Evolutionary conservation across 2,113 vertebrate species (phyloP).

Genomic region (Chaenogobius annularis): DNA sequence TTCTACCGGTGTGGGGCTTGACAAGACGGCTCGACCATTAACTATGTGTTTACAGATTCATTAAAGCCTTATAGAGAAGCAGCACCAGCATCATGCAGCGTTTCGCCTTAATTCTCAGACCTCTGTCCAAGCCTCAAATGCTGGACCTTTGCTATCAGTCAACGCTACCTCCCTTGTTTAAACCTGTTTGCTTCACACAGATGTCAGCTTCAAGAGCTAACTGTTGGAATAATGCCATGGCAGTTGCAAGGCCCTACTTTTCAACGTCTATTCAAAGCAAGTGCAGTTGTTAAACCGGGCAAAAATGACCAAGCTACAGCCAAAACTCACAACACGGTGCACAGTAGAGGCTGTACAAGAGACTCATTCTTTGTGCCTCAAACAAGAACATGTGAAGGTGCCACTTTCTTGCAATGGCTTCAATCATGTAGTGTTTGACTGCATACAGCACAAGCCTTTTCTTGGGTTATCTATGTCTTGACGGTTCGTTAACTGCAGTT

Average conservation of each 20-base stretch:
- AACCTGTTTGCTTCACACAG: slow-evolving; percentile 27
- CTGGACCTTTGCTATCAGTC: slow-evolving; percentile 52
- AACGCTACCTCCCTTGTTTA: slow-evolving; percentile 58
- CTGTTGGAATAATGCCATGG: slow-evolving; percentile 26
- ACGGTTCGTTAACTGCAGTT: slow-evolving; percentile 11
- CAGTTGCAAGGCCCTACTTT: slow-evolving; percentile 24
- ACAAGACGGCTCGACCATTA: slow-evolving; percentile 10
- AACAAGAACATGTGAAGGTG: slow-evolving; percentile 28
- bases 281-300: slow-evolving; percentile 35
- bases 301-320: neutral
- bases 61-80: slow-evolving; percentile 31
- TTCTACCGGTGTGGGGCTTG: slow-evolving; percentile 27
- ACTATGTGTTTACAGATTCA: slow-evolving; percentile 46
- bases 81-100: slow-evolving; percentile 43
- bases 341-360: slow-evolving; percentile 13
- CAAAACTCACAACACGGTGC: neutral
- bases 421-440: slow-evolving; percentile 32
- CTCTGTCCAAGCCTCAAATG: slow-evolving; percentile 19
- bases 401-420: slow-evolving; percentile 25
- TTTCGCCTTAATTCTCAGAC: slow-evolving; percentile 43
- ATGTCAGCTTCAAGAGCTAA: slow-evolving; percentile 39
- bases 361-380: slow-evolving; percentile 28
- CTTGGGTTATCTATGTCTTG: neutral
- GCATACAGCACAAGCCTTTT: slow-evolving; percentile 13
- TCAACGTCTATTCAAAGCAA: slow-evolving; percentile 10